Evolutionary conservation across 2,113 vertebrate species (phyloP).

Genomic region (Eptesicus fuscus): DNA sequence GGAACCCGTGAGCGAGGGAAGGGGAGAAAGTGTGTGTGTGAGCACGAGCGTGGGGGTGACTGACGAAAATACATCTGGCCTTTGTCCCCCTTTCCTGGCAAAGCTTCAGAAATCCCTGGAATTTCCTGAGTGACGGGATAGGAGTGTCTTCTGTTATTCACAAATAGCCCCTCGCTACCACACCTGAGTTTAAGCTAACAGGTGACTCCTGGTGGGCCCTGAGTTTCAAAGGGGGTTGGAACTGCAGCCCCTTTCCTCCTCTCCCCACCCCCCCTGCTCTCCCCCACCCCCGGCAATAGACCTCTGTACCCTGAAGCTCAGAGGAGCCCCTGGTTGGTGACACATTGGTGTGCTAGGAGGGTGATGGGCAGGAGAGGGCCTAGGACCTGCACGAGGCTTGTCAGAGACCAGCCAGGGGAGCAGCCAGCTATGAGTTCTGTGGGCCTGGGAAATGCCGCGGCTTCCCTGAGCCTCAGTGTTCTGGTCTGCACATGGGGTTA

Average conservation of each 20-base stretch:
- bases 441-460: neutral
- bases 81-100: neutral
- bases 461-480: neutral
- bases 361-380: neutral
- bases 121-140: neutral
- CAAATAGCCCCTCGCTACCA: neutral
- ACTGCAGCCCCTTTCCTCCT: fast-evolving
- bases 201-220: neutral
- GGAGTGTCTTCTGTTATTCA: neutral
- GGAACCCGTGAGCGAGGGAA: neutral
- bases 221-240: neutral
- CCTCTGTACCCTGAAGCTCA: too few relatives aligned
- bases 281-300: too few relatives aligned
- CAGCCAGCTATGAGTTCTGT: neutral
- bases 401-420: too few relatives aligned
- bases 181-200: neutral
- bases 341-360: neutral
- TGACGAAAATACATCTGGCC: neutral
- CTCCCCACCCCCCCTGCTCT: fast-evolving
- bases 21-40: neutral
- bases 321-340: neutral
- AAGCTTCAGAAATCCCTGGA: neutral
- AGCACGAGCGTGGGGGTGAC: neutral
- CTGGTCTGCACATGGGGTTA: neutral
- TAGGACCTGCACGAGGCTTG: too few relatives aligned